Evolutionary conservation across 2,797 vertebrate species (phyloP).

Genomic region (Notolabrus celidotus): DNA sequence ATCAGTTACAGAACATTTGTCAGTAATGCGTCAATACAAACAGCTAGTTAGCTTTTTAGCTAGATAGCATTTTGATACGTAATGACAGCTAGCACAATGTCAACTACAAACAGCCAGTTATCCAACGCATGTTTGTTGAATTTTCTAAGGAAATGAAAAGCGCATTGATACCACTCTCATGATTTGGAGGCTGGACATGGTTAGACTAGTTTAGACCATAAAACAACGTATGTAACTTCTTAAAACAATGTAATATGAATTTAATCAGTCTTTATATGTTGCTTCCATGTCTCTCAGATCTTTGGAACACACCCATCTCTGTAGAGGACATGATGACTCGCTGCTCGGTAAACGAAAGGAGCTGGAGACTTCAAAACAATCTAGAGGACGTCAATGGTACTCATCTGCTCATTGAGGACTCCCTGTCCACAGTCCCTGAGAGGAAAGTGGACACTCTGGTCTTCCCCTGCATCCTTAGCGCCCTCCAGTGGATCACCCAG

Average conservation of each 20-base stretch:
- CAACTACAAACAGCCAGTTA: no score
- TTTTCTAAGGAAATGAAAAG: no score
- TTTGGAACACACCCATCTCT: conserved; percentile 93
- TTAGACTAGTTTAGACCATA: no score
- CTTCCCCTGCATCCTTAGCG: conserved; percentile 94
- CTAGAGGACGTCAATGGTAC: conserved; percentile 47
- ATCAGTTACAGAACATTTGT: no score
- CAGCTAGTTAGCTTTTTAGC: no score
- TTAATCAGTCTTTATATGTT: no score
- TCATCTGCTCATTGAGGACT: conserved; percentile 69
- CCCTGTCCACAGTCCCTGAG: conserved; percentile 74
- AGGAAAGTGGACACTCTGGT: conserved; percentile 82
- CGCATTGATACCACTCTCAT: no score
- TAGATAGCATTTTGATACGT: no score
- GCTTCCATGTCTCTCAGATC: conserved; percentile 83
- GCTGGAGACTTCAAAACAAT: conserved; percentile 86
- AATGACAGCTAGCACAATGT: no score
- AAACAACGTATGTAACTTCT: background rate
- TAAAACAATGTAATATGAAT: background rate
- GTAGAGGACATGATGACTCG: conserved; percentile 92
- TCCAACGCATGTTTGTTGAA: no score
- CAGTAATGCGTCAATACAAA: no score
- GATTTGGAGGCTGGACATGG: no score
- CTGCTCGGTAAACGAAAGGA: conserved; percentile 92
- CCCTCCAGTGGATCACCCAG: conserved; percentile 93